Conservation (phyloP, 92 coral and sea anemone genomes). For the Desmophyllum pertusum region DNA sequence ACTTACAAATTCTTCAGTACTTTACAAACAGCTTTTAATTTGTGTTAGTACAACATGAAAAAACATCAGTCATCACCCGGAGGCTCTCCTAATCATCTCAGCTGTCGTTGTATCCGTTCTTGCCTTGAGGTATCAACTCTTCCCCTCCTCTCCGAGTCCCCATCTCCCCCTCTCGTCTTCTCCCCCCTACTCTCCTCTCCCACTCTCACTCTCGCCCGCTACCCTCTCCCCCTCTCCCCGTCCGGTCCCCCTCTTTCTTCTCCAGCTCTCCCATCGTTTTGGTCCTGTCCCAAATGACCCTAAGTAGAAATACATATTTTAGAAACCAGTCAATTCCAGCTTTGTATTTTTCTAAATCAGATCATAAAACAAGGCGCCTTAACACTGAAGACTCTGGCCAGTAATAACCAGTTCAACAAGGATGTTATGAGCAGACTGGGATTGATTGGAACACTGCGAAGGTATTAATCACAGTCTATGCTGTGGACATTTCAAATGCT, state of each 20-base stretch:
- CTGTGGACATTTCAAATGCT: background rate
- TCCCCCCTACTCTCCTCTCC: background rate
- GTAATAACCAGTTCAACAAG: conserved; percentile 81
- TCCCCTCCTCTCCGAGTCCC: too few relatives aligned
- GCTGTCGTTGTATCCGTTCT: too few relatives aligned
- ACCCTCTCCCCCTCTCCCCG: background rate
- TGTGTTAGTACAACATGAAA: too few relatives aligned
- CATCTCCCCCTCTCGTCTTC: background rate
- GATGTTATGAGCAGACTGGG: conserved; percentile 84
- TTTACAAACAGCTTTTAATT: too few relatives aligned
- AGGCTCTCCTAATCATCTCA: too few relatives aligned
- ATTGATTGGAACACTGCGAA: conserved; percentile 73
- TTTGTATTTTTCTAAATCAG: conserved; percentile 14
- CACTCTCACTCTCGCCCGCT: background rate
- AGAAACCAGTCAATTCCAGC: background rate
- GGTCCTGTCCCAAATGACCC: background rate
- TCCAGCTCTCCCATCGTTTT: background rate
- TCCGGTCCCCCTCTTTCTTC: background rate
- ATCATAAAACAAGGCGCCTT: conserved; percentile 32
- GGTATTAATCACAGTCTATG: conserved; percentile 36
- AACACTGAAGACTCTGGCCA: conserved; percentile 81
- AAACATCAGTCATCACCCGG: too few relatives aligned
- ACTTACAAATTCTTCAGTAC: too few relatives aligned
- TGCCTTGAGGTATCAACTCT: too few relatives aligned
- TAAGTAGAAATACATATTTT: background rate